Conservation (phyloP, 1,140 invertebrate genomes). For the Archegozetes longisetosus region DNA sequence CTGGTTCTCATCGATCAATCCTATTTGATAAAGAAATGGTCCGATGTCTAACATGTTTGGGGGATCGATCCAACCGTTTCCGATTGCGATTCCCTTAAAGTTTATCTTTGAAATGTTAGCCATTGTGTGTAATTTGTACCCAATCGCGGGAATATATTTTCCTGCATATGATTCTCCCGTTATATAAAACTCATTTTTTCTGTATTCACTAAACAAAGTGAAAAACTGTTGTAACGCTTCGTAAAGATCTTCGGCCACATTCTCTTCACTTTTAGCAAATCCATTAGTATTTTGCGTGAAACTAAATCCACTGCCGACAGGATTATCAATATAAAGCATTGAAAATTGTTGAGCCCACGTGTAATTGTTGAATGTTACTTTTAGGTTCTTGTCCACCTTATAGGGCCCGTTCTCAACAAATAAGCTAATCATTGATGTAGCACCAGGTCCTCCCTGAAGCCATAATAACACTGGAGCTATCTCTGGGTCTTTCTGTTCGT, state of each 20-base stretch:
- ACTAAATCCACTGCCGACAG: conserved; percentile 44
- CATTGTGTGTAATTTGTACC: conserved; percentile 51
- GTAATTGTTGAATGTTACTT: conserved; percentile 65
- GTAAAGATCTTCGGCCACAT: conserved; percentile 19
- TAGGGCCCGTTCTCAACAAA: conserved; percentile 68
- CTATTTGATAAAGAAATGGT: conserved; percentile 61
- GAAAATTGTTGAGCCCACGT: too few relatives aligned
- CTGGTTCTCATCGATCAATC: conserved; percentile 46
- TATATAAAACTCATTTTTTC: conserved; percentile 21
- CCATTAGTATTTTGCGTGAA: conserved; percentile 23
- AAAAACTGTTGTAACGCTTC: conserved; percentile 21
- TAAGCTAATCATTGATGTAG: conserved; percentile 56
- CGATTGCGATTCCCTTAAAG: conserved; percentile 48
- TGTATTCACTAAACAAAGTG: conserved; percentile 19
- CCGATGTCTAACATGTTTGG: conserved; percentile 57
- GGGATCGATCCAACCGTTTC: conserved; percentile 67
- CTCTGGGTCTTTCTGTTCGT: too few relatives aligned
- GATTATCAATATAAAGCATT: too few relatives aligned
- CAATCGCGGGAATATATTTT: conserved; percentile 57
- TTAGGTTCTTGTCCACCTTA: conserved; percentile 34
- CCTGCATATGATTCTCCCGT: conserved; percentile 24
- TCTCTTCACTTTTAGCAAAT: conserved; percentile 16
- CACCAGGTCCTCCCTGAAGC: conserved; percentile 69
- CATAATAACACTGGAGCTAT: conserved; percentile 54
- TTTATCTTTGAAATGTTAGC: conserved; percentile 25